Conservation (phyloP, 2,888 invertebrate species). For the Seira sanloemensis region DNA sequence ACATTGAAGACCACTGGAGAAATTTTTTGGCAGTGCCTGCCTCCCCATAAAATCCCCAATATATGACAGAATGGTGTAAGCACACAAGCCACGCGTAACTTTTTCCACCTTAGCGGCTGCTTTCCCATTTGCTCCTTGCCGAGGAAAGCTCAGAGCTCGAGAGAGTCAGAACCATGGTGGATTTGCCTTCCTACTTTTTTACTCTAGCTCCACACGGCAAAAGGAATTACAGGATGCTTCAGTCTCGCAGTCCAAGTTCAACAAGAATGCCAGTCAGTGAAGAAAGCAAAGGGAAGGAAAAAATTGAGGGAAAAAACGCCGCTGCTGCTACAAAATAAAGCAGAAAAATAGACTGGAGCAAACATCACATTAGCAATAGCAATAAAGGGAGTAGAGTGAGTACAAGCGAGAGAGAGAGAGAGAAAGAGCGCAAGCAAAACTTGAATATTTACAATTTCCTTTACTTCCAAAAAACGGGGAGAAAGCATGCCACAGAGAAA, state of each 20-base stretch:
- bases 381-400: slow-evolving; percentile 18
- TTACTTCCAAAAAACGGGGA: background rate
- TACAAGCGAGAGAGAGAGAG: background rate
- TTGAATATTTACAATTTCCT: background rate
- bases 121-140: background rate
- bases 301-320: background rate
- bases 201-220: slow-evolving; percentile 19
- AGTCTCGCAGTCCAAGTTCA: slow-evolving; percentile 38
- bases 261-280: background rate
- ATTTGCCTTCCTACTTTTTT: background rate
- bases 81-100: background rate
- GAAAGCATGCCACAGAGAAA: slow-evolving; percentile 6
- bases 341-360: slow-evolving; percentile 22
- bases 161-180: background rate
- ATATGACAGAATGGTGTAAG: background rate
- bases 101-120: background rate
- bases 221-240: slow-evolving; percentile 31
- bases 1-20: slow-evolving; percentile 18
- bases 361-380: slow-evolving; percentile 38
- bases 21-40: slow-evolving; percentile 26
- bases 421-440: background rate
- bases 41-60: background rate
- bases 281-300: background rate
- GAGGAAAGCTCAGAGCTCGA: background rate
- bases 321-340: background rate